These are phyloP conservation scores for Tragelaphus imberbis DNA, from an alignment of 2,113 vertebrate genomes.

Conservation along the genomic window DNA sequence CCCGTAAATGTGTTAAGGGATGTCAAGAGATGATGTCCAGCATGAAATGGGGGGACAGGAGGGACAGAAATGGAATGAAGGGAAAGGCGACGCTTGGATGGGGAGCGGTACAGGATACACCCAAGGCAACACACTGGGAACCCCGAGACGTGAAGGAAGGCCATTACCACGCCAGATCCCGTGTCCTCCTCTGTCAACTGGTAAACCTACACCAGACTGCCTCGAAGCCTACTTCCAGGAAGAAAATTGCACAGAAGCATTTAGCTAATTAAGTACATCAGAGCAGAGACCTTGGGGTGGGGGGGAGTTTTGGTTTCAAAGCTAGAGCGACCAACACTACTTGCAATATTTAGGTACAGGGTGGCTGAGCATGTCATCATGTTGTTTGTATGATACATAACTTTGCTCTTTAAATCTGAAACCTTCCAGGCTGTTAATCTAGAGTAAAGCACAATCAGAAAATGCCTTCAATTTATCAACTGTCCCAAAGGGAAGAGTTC, in stretches of 20 bases:
- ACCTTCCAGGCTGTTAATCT: constrained; percentile 9
- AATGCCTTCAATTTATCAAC: constrained; percentile 53
- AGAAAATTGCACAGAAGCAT: neutral
- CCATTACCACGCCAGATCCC: neutral
- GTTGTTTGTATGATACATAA: constrained; percentile 45
- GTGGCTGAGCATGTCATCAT: neutral
- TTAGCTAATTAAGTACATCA: neutral
- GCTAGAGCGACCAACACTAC: neutral
- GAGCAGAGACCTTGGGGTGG: neutral
- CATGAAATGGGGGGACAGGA: neutral
- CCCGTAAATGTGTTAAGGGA: neutral
- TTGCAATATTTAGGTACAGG: neutral
- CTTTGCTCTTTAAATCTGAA: constrained; percentile 67
- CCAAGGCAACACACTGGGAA: neutral
- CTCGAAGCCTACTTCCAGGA: neutral
- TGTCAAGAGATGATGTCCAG: neutral
- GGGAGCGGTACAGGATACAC: neutral
- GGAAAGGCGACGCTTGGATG: neutral
- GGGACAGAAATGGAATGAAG: neutral
- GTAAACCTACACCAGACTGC: neutral
- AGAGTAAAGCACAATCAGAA: constrained; percentile 41
- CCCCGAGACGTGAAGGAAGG: neutral
- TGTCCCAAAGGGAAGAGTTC: neutral
- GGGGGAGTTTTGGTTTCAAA: neutral
- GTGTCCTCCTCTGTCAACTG: neutral